These are phyloP conservation scores for Galaxea fascicularis DNA, from an alignment of 92 coral and sea anemone genomes.

Conservation along the genomic window DNA sequence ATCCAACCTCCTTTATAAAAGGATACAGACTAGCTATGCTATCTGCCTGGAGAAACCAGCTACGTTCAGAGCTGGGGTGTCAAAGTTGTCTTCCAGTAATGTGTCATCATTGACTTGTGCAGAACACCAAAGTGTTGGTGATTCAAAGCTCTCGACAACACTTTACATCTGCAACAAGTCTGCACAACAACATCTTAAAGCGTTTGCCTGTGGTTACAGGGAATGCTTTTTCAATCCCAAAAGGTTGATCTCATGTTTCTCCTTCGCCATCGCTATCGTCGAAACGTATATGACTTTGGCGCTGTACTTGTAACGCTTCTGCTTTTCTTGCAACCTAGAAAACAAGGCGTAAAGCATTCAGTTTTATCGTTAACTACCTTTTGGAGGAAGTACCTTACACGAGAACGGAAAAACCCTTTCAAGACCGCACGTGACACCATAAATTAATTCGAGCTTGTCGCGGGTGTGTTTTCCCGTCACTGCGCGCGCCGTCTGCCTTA, in stretches of 20 bases:
- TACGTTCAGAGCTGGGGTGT: too few relatives aligned
- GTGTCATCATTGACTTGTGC: too few relatives aligned
- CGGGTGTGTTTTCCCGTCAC: too few relatives aligned
- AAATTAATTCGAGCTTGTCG: too few relatives aligned
- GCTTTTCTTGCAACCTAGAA: slow-evolving; percentile 81
- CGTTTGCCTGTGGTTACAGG: background rate
- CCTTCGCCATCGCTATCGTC: slow-evolving; percentile 62
- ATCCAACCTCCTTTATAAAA: too few relatives aligned
- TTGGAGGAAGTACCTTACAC: too few relatives aligned
- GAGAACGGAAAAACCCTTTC: too few relatives aligned
- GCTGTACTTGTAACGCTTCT: slow-evolving; percentile 80
- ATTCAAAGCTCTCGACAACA: background rate
- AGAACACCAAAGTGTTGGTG: background rate
- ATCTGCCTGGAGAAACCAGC: background rate
- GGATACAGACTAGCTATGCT: background rate
- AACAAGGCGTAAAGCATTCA: background rate
- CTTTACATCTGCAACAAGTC: background rate
- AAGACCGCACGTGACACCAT: too few relatives aligned
- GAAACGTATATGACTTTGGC: slow-evolving; percentile 82
- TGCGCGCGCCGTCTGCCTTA: too few relatives aligned
- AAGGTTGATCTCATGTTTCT: background rate
- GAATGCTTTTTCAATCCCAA: background rate
- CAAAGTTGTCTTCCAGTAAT: too few relatives aligned
- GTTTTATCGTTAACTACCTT: background rate
- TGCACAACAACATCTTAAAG: background rate